Evolutionary conservation across 2,888 invertebrate genomes (phyloP), one percentile per base, ranked within the genome.

Genomic region (Xylocampa areola): DNA sequence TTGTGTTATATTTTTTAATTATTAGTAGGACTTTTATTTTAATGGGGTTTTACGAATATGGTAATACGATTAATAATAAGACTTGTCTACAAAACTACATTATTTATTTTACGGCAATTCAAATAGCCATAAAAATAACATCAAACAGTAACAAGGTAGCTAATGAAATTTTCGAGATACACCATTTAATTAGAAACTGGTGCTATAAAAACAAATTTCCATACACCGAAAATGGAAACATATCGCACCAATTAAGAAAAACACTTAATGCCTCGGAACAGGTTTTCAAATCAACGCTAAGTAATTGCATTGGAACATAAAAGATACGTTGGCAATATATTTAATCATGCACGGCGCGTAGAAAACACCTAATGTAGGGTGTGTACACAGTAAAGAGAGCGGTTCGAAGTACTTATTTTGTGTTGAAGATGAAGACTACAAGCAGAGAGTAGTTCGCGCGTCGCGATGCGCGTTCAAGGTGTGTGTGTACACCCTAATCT

Each of bases 281-380:
- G 36, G 54, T 72, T 65, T 57, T 44, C 51, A 58, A 61, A 68
- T 52, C 54, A 57, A 45, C 53, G 51, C 57, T 72, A 71, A 72
- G 68, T 71, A 65, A 68, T 72, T 72, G 65, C 61, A 54, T 58
- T 52, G 51, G 40, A 68, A 50, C 52, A 60, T 65, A 65, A 65
- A 71, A 67, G 69, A 66, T 72, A 68, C 68, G 48, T 68, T 68
- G 44, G 68, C 55, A 54, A 73, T 72, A 58, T 72, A 66, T 69
- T 73, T 51, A 59, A 69, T 55, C 50, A 69, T 66, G 54, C 69
- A 30, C 37, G 49, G 40, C 62, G 73, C 66, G 69, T 66, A 68
- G 65, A 57, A 39, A 51, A 68, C 61, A 40, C 50, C 48, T 49
- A 68, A 51, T 41, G 62, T 72, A 48, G 50, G 59, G 44, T 45